These are phyloP conservation scores for Apodemus agrarius DNA, from an alignment of 2,797 vertebrate species.

Conservation along the genomic window DNA sequence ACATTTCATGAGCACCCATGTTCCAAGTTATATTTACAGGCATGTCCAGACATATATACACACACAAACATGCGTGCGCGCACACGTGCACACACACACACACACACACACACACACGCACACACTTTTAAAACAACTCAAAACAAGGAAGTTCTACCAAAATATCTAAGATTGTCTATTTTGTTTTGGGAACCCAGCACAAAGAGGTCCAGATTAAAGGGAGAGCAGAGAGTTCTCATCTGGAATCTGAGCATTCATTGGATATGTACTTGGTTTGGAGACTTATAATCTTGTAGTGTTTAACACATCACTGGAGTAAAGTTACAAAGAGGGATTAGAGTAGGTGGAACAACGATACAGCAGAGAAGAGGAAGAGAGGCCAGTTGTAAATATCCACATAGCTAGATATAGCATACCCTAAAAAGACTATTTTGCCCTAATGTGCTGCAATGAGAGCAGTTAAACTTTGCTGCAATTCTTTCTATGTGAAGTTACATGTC, in stretches of 20 bases:
- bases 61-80: not conserved
- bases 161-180: constrained; percentile 13
- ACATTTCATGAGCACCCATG: not conserved
- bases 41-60: not conserved
- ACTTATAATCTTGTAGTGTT: not conserved
- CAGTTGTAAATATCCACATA: constrained; percentile 61
- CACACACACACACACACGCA: not conserved
- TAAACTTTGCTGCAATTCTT: constrained; percentile 47
- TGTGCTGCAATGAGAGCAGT: constrained; percentile 65
- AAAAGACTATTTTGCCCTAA: constrained; percentile 71
- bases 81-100: not conserved
- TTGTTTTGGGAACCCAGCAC: not conserved
- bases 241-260: not conserved
- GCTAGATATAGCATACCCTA: constrained; percentile 44
- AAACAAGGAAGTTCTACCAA: not conserved
- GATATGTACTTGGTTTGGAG: not conserved
- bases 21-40: not conserved
- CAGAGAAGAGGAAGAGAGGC: constrained; percentile 25
- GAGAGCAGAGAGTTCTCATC: not conserved
- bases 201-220: constrained; percentile 3
- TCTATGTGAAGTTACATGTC: constrained; percentile 48
- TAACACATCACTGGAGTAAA: constrained; percentile 31
- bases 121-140: not conserved
- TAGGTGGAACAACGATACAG: not conserved
- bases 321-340: constrained; percentile 26